Evolutionary conservation across 2,797 vertebrate species (phyloP).

Genomic region (Rhyacichthys aspro): DNA sequence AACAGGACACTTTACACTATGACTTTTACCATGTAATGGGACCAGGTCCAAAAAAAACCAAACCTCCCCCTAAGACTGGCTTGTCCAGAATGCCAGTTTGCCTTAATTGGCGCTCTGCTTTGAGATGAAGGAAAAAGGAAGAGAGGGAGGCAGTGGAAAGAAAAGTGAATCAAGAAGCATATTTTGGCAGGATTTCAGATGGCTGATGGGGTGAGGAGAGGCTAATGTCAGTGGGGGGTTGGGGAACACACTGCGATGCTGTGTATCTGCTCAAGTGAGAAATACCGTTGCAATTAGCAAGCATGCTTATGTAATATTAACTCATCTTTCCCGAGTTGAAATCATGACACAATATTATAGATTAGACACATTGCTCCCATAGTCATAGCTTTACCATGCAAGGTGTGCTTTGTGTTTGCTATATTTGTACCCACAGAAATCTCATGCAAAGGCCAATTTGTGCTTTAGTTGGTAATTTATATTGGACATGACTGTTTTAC

Average conservation of each 20-base stretch:
- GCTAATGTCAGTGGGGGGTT: conserved; percentile 59
- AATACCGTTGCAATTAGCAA: conserved; percentile 22
- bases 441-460: conserved; percentile 1
- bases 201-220: conserved; percentile 62
- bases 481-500: too few species aligned
- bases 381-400: conserved; percentile 3
- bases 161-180: conserved; percentile 60
- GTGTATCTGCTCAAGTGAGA: conserved; percentile 38
- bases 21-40: conserved; percentile 46
- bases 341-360: background rate
- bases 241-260: conserved; percentile 41
- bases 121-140: conserved; percentile 41
- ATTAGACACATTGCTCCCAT: background rate
- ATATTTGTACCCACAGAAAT: conserved; percentile 9
- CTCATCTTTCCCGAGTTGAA: background rate
- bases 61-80: conserved; percentile 26
- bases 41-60: conserved; percentile 48
- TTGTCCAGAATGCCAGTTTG: conserved; percentile 63
- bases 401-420: background rate
- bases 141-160: conserved; percentile 31
- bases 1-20: conserved; percentile 34
- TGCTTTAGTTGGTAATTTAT: conserved; percentile 18
- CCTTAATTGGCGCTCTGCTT: conserved; percentile 74
- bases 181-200: conserved; percentile 70
- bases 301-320: conserved; percentile 16